Base-by-base conservation (phyloP, 2,888 invertebrate species). In the Tachina lurida region DNA sequence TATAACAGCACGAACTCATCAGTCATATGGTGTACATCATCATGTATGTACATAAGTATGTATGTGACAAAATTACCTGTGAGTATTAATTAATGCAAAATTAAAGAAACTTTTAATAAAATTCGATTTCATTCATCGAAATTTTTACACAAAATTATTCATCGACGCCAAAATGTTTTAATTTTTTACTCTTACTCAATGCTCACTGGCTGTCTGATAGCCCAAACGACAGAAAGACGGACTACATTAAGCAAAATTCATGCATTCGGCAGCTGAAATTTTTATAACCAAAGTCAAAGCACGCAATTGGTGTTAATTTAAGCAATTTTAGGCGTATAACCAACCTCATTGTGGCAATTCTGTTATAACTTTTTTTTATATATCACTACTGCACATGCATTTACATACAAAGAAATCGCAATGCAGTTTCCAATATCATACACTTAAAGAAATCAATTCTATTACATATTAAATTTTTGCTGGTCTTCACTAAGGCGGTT, bases 291-390 rank as follows among this genome's bases (percentile, higher is more conserved):
- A 47, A 86, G 71, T 82, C 83, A 79, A 71, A 79, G 62, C 79
- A 83, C 86, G 83, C 70, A 83, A 79, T 73, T 67, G 41, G 63
- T 83, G 79, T 60, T 79, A 79, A 75, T 79, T 79, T 78, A 39
- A 39, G 47, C 22, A 77, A 76, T 15, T 70, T 63, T 22, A 47
- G 54, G 19, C 58, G 15, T 13, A 74, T 56, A 60, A 47, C 13
- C 63, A 67, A 60, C 62, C 56, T 65, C 70, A 58, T 39, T 65
- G 54, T 12, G 22, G 22, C 17, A 47, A 52, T 47, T 60, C 41
- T 67, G 62, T 41, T 78, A 73, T 15, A 70, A 43, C 78, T 80
- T 80, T 52, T 84, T 80, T 80, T 52, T 10, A 70, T 41, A 65
- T 31, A 0, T 31, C 31, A 76, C 68, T 73, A 67, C 67, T 77